A percentile compares a stretch with the other conserved stretches of the same genome.
Conservation (phyloP, 1,140 invertebrate genomes). For the Camponotus floridanus region DNA sequence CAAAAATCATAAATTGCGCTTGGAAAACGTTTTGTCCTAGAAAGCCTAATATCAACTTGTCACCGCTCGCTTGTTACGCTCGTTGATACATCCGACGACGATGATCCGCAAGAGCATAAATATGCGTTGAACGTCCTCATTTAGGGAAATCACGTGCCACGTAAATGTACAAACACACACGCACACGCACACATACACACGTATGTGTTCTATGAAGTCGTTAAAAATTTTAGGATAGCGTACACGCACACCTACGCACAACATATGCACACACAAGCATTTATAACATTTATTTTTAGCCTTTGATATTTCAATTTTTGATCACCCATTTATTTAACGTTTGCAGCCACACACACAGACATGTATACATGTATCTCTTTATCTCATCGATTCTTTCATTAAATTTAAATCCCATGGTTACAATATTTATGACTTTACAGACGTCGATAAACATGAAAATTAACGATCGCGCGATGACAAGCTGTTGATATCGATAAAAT, state of each 20-base stretch:
- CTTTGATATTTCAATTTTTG: slow-evolving; percentile 41
- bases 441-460: slow-evolving; percentile 57
- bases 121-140: slow-evolving; percentile 1
- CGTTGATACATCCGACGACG: slow-evolving; percentile 49
- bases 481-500: slow-evolving; percentile 23
- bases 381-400: slow-evolving; percentile 48
- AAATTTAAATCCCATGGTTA: slow-evolving; percentile 48
- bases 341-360: not conserved
- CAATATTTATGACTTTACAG: slow-evolving; percentile 54
- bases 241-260: not conserved
- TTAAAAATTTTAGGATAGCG: slow-evolving; percentile 37
- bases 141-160: slow-evolving; percentile 5
- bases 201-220: not conserved
- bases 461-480: slow-evolving; percentile 56
- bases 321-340: slow-evolving; percentile 20
- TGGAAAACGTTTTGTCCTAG: slow-evolving; percentile 52
- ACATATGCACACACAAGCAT: not conserved
- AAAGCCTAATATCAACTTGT: slow-evolving; percentile 63
- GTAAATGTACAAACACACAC: no score
- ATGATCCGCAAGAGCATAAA: slow-evolving; percentile 15
- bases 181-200: not conserved
- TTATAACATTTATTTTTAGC: slow-evolving; percentile 34
- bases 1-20: slow-evolving; percentile 63
- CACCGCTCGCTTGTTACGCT: slow-evolving; percentile 48
- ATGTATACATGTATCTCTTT: slow-evolving; percentile 13